Conservation (phyloP, 1,140 invertebrate species). For the Drosophila kanapiae region DNA sequence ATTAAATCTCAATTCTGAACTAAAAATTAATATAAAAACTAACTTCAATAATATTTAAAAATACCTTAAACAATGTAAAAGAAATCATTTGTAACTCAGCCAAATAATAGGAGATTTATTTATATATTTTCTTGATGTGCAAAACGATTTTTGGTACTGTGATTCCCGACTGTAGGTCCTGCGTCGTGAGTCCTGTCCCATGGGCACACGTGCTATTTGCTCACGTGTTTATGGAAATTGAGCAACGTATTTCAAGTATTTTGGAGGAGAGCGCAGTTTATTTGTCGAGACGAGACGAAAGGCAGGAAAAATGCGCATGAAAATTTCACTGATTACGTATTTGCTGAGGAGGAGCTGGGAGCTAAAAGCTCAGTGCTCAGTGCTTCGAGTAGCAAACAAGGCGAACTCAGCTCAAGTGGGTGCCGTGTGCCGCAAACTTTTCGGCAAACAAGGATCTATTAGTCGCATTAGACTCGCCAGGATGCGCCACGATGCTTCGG, state of each 20-base stretch:
- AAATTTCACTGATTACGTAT: slow-evolving; percentile 83
- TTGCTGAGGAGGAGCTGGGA: slow-evolving; percentile 42
- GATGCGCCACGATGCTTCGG: slow-evolving; percentile 12
- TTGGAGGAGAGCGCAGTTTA: slow-evolving; percentile 58
- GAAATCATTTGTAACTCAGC: too few species aligned
- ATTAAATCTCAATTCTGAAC: too few species aligned
- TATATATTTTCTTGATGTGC: neutral
- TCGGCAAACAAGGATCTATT: slow-evolving; percentile 75
- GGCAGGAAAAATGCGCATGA: slow-evolving; percentile 68
- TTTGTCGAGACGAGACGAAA: slow-evolving; percentile 45
- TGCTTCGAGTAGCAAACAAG: slow-evolving; percentile 29
- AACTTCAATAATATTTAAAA: too few species aligned
- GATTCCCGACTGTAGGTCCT: neutral
- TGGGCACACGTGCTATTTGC: slow-evolving; percentile 79
- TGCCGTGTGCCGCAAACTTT: slow-evolving; percentile 45
- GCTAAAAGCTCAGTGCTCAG: neutral
- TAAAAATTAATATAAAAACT: too few species aligned
- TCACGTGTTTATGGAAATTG: slow-evolving; percentile 84
- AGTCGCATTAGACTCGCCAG: slow-evolving; percentile 73
- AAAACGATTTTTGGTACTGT: neutral
- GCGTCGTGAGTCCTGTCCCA: neutral
- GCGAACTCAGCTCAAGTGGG: slow-evolving; percentile 24
- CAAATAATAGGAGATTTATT: neutral
- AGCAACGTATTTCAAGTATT: slow-evolving; percentile 77
- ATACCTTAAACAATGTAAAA: too few species aligned